phyloP scores from a whole-genome alignment of 2,888 invertebrate species.

The Mylabris sibirica region DNA sequence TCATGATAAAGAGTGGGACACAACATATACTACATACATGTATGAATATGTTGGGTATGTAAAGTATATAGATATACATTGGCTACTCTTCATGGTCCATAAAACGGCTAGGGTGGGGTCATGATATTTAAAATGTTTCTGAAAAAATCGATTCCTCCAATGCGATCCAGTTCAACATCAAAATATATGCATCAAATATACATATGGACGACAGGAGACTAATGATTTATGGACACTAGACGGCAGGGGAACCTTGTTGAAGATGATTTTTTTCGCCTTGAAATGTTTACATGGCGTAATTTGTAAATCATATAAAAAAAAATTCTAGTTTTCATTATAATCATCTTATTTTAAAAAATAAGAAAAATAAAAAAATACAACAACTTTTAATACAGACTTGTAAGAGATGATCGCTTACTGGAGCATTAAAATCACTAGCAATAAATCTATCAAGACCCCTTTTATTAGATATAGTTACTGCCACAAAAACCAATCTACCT shows the following conservation, averaged over 20 bases:
- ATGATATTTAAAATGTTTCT: slow-evolving; percentile 50
- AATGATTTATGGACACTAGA: slow-evolving; percentile 29
- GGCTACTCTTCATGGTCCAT: slow-evolving; percentile 48
- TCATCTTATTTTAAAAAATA: not conserved
- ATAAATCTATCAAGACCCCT: slow-evolving; percentile 4
- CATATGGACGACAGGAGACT: slow-evolving; percentile 23
- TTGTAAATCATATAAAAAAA: slow-evolving; percentile 6
- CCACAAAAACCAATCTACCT: slow-evolving; percentile 13
- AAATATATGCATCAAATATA: slow-evolving; percentile 54
- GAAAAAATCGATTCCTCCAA: slow-evolving; percentile 53
- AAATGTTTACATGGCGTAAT: slow-evolving; percentile 23
- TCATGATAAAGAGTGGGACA: slow-evolving; percentile 35
- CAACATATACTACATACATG: too few species aligned
- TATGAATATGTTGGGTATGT: slow-evolving; percentile 28
- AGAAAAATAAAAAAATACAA: not conserved
- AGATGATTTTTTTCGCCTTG: slow-evolving; percentile 19
- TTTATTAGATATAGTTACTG: slow-evolving; percentile 8
- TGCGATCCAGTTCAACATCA: slow-evolving; percentile 55
- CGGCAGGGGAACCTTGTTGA: slow-evolving; percentile 15
- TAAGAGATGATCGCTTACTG: not conserved
- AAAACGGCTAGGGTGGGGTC: slow-evolving; percentile 49
- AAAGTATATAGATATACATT: slow-evolving; percentile 24
- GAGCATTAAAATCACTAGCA: slow-evolving; percentile 12
- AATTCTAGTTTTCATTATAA: not conserved
- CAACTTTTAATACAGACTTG: not conserved